A percentile compares a stretch with the other conserved stretches of the same genome.
phyloP scores from a whole-genome alignment of 2,888 invertebrate species.

The Smittia sp. region DNA sequence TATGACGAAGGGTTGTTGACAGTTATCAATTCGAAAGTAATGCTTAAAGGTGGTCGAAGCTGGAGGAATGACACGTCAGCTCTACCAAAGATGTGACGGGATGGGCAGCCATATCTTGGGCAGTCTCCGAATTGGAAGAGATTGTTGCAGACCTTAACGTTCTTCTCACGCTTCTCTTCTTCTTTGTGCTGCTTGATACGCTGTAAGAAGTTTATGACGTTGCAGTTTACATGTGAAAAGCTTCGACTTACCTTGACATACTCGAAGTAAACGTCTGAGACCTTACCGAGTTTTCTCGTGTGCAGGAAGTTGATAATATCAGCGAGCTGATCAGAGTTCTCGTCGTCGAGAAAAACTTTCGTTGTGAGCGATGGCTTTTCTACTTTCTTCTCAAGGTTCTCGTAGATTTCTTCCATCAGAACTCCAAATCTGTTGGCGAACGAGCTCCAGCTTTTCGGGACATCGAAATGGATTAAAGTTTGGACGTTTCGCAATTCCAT shows the following conservation, averaged over 20 bases:
- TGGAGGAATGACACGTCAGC: slow-evolving; percentile 55
- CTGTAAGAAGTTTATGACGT: slow-evolving; percentile 41
- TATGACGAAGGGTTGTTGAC: background rate
- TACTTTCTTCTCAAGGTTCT: slow-evolving; percentile 45
- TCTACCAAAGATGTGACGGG: slow-evolving; percentile 62
- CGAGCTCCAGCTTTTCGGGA: slow-evolving; percentile 63
- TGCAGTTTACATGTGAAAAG: background rate
- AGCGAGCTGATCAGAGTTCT: slow-evolving; percentile 60
- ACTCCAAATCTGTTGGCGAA: slow-evolving; percentile 67
- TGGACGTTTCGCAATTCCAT: slow-evolving; percentile 60
- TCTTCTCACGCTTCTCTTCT: slow-evolving; percentile 51
- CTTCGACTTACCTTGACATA: slow-evolving; percentile 48
- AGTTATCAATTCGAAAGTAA: slow-evolving; percentile 3
- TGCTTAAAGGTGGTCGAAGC: background rate
- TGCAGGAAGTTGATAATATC: slow-evolving; percentile 61
- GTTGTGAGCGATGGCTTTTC: slow-evolving; percentile 45
- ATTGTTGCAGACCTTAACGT: slow-evolving; percentile 59
- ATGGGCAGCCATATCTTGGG: slow-evolving; percentile 59
- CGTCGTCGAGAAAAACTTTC: slow-evolving; percentile 61
- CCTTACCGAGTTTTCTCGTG: slow-evolving; percentile 46
- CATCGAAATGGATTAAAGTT: slow-evolving; percentile 68
- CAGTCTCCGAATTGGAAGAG: slow-evolving; percentile 56
- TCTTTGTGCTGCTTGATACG: slow-evolving; percentile 45
- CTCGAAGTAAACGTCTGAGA: slow-evolving; percentile 48
- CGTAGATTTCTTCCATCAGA: slow-evolving; percentile 63